Percentiles rank a stretch among this genome's conserved stretches.
Evolutionary conservation across 2,888 invertebrate species (phyloP).

Genomic region (Erebia aethiops): DNA sequence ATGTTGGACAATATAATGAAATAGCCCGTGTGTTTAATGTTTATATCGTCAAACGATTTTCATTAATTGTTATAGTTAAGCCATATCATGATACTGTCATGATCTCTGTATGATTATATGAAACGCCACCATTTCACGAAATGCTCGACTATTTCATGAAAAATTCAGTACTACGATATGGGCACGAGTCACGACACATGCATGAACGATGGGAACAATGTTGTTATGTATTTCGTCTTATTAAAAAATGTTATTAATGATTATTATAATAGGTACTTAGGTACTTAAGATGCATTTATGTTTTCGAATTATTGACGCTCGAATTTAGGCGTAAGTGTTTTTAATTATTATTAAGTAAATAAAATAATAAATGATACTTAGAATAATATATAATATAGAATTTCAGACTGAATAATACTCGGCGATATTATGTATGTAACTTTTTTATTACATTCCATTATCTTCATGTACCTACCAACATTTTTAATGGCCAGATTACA

Average conservation of each 20-base stretch:
- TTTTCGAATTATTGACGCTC: slow-evolving; percentile 1
- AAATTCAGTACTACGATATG: too few species aligned
- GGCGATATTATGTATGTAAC: slow-evolving; percentile 11
- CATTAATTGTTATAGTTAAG: too few species aligned
- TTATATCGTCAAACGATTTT: too few species aligned
- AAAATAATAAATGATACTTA: not conserved
- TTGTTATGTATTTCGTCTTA: not conserved
- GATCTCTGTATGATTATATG: too few species aligned
- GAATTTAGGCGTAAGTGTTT: slow-evolving; percentile 9
- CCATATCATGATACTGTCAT: too few species aligned
- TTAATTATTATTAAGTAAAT: not conserved
- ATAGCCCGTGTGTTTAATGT: too few species aligned
- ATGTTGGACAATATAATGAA: too few species aligned
- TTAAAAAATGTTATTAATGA: not conserved
- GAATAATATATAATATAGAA: slow-evolving; percentile 29
- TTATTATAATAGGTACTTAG: not conserved
- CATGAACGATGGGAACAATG: too few species aligned
- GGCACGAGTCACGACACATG: too few species aligned
- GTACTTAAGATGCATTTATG: slow-evolving; percentile 12
- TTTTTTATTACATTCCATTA: slow-evolving; percentile 41
- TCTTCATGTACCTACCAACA: not conserved
- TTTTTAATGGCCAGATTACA: slow-evolving; percentile 33
- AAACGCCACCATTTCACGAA: too few species aligned
- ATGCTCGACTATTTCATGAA: too few species aligned
- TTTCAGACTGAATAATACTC: slow-evolving; percentile 26